Evolutionary conservation across 2,797 vertebrate species (phyloP).

Genomic region (Apogon talboti): DNA sequence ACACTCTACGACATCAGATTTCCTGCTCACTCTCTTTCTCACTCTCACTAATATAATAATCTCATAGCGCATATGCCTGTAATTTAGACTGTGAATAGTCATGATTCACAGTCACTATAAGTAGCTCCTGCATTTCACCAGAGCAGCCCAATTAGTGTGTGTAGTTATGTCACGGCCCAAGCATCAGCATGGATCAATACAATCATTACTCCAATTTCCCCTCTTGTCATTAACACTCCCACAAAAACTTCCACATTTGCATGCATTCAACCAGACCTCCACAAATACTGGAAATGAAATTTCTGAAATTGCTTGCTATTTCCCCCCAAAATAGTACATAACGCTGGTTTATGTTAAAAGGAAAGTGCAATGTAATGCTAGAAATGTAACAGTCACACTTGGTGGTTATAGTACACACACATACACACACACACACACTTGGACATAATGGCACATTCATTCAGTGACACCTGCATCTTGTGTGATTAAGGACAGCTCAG

Average conservation of each 20-base stretch:
- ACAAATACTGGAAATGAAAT: constrained; percentile 19
- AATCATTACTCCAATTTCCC: constrained; percentile 73
- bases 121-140: constrained; percentile 55
- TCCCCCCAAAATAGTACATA: constrained; percentile 22
- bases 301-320: constrained; percentile 25
- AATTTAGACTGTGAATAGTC: constrained; percentile 49
- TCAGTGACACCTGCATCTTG: constrained; percentile 54
- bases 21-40: background rate
- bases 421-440: constrained; percentile 13
- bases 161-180: constrained; percentile 68
- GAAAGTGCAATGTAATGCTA: constrained; percentile 33
- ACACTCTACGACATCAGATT: constrained; percentile 14
- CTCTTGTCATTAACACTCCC: constrained; percentile 58
- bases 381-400: constrained; percentile 19
- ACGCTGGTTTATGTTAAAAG: constrained; percentile 33
- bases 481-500: constrained; percentile 51
- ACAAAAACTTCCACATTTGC: constrained; percentile 43
- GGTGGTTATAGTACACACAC: constrained; percentile 16
- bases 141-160: constrained; percentile 69
- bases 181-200: constrained; percentile 69
- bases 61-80: constrained; percentile 19
- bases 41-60: too few species aligned
- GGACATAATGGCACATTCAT: constrained; percentile 48
- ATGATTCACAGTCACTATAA: constrained; percentile 50
- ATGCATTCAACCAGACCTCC: constrained; percentile 21